Evolutionary conservation across 2,888 invertebrate species (phyloP).

Genomic region (Byasa hedistus): DNA sequence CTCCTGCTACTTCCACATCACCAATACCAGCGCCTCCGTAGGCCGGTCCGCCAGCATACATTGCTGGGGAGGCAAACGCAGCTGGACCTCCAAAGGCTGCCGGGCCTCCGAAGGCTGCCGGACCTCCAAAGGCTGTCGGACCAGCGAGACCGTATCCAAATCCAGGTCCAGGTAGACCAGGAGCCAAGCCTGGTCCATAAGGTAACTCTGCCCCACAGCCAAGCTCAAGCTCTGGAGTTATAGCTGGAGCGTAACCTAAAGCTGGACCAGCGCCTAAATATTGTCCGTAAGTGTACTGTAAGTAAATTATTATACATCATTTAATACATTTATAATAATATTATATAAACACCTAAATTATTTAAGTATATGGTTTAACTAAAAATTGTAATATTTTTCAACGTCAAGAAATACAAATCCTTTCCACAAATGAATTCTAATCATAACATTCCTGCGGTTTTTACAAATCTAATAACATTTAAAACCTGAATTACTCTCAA

Average conservation of each 20-base stretch:
- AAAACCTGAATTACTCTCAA: no score
- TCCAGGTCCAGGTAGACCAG: conserved; percentile 11
- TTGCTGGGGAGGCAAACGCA: conserved; percentile 4
- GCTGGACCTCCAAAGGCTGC: conserved; percentile 34
- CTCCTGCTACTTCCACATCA: conserved; percentile 39
- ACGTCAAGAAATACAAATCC: no score
- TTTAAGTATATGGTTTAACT: neutral
- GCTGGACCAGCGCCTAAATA: conserved; percentile 10
- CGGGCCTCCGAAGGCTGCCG: neutral
- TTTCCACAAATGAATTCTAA: no score
- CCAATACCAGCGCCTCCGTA: conserved; percentile 38
- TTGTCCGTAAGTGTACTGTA: conserved; percentile 11
- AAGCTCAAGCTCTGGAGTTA: conserved; percentile 2
- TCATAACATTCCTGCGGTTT: no score
- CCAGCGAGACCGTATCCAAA: conserved; percentile 20
- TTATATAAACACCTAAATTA: neutral
- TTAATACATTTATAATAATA: neutral
- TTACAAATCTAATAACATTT: no score
- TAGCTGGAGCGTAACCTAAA: conserved; percentile 16
- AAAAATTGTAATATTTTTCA: no score
- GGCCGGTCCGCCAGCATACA: conserved; percentile 14
- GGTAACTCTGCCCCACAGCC: conserved; percentile 17
- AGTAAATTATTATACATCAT: neutral
- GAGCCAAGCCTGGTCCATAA: conserved; percentile 20
- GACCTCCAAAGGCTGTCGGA: conserved; percentile 7